Conservation (phyloP, 2,888 invertebrate genomes). For the Drosophila macrospina region DNA sequence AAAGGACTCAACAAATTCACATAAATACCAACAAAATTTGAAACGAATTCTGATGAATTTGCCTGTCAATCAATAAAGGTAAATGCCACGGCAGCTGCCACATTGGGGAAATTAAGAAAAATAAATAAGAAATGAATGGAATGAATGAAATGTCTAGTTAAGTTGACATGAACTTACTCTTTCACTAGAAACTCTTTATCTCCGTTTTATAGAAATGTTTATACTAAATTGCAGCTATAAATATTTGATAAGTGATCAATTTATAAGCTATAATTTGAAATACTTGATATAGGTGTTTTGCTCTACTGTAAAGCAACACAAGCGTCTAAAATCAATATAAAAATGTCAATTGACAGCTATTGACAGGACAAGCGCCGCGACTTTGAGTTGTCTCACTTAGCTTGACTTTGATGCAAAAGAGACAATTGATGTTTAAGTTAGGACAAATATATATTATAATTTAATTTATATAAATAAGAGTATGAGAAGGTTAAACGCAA, state of each 20-base stretch:
- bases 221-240: no score
- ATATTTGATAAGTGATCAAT: no score
- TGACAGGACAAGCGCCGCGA: slow-evolving; percentile 32
- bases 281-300: no score
- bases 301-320: background rate
- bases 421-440: background rate
- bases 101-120: slow-evolving; percentile 41
- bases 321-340: slow-evolving; percentile 36
- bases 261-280: no score
- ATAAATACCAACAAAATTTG: slow-evolving; percentile 35
- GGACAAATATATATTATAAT: no score
- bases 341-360: slow-evolving; percentile 38
- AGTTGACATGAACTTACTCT: slow-evolving; percentile 5
- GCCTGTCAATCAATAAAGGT: slow-evolving; percentile 59
- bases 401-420: slow-evolving; percentile 32
- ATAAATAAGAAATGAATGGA: background rate
- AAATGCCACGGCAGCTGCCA: slow-evolving; percentile 26
- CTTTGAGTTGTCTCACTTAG: slow-evolving; percentile 30
- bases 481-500: background rate
- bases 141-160: background rate
- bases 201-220: background rate
- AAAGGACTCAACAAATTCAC: slow-evolving; percentile 21
- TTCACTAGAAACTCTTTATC: no score
- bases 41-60: slow-evolving; percentile 35
- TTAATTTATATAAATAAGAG: no score